These are phyloP conservation scores for Drosophila virilis DNA, from an alignment of 1,140 invertebrate genomes.

Conservation along the genomic window DNA sequence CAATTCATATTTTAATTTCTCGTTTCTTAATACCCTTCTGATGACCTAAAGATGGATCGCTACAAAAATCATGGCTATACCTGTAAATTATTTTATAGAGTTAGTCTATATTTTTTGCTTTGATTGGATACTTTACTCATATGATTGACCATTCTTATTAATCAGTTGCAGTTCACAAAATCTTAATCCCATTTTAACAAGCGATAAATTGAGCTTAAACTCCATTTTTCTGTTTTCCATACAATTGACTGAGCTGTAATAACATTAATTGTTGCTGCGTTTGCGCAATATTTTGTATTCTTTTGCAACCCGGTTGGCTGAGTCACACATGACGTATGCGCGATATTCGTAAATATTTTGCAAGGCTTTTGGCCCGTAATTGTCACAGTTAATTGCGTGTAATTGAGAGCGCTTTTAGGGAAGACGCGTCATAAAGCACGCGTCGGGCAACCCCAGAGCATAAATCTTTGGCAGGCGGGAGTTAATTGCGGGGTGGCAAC, in stretches of 20 bases:
- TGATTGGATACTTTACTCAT: no score
- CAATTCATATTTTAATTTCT: no score
- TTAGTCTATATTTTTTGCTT: no score
- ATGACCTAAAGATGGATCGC: no score
- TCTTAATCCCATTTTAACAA: conserved; percentile 8
- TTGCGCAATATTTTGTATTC: conserved; percentile 30
- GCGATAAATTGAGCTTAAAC: conserved; percentile 25
- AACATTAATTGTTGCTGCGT: conserved; percentile 34
- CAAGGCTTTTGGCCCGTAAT: conserved; percentile 27
- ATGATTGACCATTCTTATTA: no score
- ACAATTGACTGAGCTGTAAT: conserved; percentile 16
- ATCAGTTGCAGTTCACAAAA: not conserved
- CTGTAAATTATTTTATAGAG: no score
- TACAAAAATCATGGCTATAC: no score
- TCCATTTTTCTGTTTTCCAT: not conserved
- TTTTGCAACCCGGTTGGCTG: not conserved
- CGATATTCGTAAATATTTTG: conserved; percentile 34
- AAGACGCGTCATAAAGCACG: conserved; percentile 67
- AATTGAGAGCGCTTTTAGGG: conserved; percentile 61
- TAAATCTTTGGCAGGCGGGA: conserved; percentile 62
- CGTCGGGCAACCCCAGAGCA: conserved; percentile 34
- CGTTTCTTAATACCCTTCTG: no score
- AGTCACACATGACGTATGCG: conserved; percentile 20
- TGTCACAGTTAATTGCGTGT: conserved; percentile 69
- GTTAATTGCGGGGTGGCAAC: conserved; percentile 70